Conservation (phyloP, 1,140 invertebrate genomes). For the Chrysomallon squamiferum region DNA sequence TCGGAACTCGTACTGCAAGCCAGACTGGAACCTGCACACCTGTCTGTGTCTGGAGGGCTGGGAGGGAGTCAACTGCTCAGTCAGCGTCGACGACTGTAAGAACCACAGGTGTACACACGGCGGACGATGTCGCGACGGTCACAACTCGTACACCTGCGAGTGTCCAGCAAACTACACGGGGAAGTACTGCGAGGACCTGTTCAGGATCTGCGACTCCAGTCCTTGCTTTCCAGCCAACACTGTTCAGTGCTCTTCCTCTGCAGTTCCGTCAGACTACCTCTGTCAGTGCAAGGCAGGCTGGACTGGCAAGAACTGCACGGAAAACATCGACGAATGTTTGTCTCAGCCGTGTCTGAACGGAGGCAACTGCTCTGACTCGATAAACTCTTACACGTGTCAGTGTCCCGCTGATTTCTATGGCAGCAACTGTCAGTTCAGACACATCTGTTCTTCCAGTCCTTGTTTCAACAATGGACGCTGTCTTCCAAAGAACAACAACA, state of each 20-base stretch:
- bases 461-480: conserved; percentile 48
- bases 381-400: conserved; percentile 42
- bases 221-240: conserved; percentile 31
- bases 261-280: conserved; percentile 14
- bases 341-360: conserved; percentile 49
- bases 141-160: conserved; percentile 41
- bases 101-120: conserved; percentile 38
- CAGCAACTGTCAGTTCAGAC: conserved; percentile 53
- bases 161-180: conserved; percentile 51
- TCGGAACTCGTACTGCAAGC: conserved; percentile 84
- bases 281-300: conserved; percentile 39
- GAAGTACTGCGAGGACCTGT: conserved; percentile 35
- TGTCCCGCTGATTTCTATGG: conserved; percentile 42
- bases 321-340: conserved; percentile 64
- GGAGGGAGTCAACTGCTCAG: conserved; percentile 23
- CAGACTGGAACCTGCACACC: conserved; percentile 61
- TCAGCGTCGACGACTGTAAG: conserved; percentile 31
- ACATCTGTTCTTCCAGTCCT: conserved; percentile 31
- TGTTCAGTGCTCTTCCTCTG: conserved; percentile 22
- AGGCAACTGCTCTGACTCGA: conserved; percentile 59
- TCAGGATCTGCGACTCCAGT: conserved; percentile 21
- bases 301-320: conserved; percentile 46
- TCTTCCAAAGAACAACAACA: conserved; percentile 24
- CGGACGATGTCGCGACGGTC: conserved; percentile 41
- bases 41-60: conserved; percentile 79